phyloP scores from a whole-genome alignment of 2,888 invertebrate genomes.

The Aricia artaxerxes region DNA sequence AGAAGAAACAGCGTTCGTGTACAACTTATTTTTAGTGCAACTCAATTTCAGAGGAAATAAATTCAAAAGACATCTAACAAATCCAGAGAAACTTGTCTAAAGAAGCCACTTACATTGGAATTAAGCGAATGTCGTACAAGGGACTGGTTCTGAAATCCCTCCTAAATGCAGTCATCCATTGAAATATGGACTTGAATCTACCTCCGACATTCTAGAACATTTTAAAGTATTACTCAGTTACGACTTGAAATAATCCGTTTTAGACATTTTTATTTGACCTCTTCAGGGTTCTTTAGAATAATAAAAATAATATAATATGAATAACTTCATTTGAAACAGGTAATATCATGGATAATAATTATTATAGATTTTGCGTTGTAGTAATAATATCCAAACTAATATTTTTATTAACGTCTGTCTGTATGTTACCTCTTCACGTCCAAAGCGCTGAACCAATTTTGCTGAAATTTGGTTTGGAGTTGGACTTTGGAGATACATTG shows the following conservation, averaged over 20 bases:
- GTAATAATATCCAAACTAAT: no score
- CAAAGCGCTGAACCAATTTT: no score
- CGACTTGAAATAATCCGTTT: not conserved
- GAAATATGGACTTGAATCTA: slow-evolving; percentile 3
- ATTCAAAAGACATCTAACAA: not conserved
- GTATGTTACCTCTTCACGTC: no score
- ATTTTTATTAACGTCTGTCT: no score
- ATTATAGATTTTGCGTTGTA: no score
- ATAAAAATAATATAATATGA: no score
- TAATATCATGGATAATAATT: no score
- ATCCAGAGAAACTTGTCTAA: not conserved
- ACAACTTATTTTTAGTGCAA: not conserved
- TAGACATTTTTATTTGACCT: not conserved
- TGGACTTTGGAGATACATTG: no score
- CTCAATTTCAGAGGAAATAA: not conserved
- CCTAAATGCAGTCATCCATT: slow-evolving; percentile 1
- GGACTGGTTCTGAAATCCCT: not conserved
- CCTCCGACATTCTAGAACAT: not conserved
- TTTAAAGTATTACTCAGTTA: not conserved
- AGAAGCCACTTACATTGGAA: not conserved
- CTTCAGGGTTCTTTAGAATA: not conserved
- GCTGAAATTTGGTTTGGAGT: no score
- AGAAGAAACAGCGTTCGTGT: no score
- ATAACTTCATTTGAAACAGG: no score
- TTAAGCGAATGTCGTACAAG: slow-evolving; percentile 1